Percentiles rank a stretch among this genome's conserved stretches.
These are phyloP conservation scores for Scaptomyza polygonia DNA, from an alignment of 2,888 invertebrate genomes.

Conservation along the genomic window DNA sequence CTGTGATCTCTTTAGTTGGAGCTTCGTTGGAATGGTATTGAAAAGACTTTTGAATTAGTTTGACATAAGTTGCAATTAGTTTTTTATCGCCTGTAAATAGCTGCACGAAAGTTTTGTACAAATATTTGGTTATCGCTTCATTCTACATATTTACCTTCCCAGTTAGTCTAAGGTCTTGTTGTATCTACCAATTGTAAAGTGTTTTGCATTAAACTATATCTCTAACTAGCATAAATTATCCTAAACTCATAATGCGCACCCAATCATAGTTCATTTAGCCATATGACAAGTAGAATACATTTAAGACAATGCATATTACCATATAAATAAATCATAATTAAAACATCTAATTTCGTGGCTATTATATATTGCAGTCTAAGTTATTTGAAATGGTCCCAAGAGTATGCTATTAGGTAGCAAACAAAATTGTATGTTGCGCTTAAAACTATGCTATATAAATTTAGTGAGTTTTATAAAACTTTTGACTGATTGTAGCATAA, in stretches of 20 bases:
- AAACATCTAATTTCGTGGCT: conserved; percentile 14
- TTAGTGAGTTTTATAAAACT: too few species aligned
- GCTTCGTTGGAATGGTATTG: conserved; percentile 63
- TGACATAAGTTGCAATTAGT: conserved; percentile 48
- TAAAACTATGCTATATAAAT: conserved; percentile 13
- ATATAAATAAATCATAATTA: conserved; percentile 43
- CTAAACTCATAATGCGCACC: conserved; percentile 24
- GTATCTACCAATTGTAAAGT: conserved; percentile 37
- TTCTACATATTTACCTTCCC: conserved; percentile 23
- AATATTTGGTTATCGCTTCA: conserved; percentile 42
- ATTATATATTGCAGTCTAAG: not conserved
- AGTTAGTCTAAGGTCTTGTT: conserved; percentile 21
- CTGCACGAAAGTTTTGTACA: conserved; percentile 56
- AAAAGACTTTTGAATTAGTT: conserved; percentile 72
- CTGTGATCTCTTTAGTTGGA: conserved; percentile 66
- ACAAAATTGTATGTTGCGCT: not conserved
- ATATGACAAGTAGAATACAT: conserved; percentile 42
- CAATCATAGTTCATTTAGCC: conserved; percentile 63
- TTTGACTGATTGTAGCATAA: too few species aligned
- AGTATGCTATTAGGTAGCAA: not conserved
- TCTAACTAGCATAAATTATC: conserved; percentile 52
- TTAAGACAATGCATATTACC: conserved; percentile 52
- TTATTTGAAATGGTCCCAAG: conserved; percentile 4
- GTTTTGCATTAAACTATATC: conserved; percentile 36
- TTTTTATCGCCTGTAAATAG: conserved; percentile 55